Evolutionary conservation across 92 coral and sea anemone species (phyloP), one percentile per base, ranked within the genome.

Genomic region (Desmophyllum pertusum): DNA sequence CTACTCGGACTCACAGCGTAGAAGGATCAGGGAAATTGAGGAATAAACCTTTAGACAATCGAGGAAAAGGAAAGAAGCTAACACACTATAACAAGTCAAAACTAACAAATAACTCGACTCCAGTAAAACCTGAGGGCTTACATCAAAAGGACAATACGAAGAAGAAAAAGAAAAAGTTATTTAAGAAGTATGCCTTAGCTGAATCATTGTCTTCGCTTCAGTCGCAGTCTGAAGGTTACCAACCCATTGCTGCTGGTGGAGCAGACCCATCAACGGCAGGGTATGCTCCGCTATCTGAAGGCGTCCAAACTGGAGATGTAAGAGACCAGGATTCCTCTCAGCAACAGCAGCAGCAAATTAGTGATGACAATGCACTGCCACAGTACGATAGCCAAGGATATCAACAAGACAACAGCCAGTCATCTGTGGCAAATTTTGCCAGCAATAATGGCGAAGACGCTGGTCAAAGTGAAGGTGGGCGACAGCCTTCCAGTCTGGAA

Each of bases 401-500:
- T 57, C 86, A 82, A 62, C 79, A 71, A 21, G 86, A 73, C 8
- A 43, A 25, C 72, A 82, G 72, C 35, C 86, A 82, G 70, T 23
- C 70, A 82, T 55, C 86, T 2, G 57, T 18, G 10, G 71, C 86
- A 39, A 72, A 11, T 43, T 55, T 82, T 30, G 86, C 59, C 23
- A 33, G 35, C 46, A 75, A 36, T 76, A 75, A 65, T 53, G 59
- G 19, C 33, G 73, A 87, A 29, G 88, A 78, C 3, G 55, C 77
- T 25, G 46, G 72, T 41, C 76, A 82, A 48, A 51, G 45, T 64
- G 91, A 82, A 8, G 88, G 67, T 30, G 70, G 62, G 14, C 90
- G 78, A 9, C 93, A 83, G 39, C 85, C 85, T 27, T 39, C 72
- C 55, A 84, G 78, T 33, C 89, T 84, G 38, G 57, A 75, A 59